Evolutionary conservation across 2,888 invertebrate species (phyloP), one percentile per base, ranked within the genome.

Genomic region (Elegia similella): DNA sequence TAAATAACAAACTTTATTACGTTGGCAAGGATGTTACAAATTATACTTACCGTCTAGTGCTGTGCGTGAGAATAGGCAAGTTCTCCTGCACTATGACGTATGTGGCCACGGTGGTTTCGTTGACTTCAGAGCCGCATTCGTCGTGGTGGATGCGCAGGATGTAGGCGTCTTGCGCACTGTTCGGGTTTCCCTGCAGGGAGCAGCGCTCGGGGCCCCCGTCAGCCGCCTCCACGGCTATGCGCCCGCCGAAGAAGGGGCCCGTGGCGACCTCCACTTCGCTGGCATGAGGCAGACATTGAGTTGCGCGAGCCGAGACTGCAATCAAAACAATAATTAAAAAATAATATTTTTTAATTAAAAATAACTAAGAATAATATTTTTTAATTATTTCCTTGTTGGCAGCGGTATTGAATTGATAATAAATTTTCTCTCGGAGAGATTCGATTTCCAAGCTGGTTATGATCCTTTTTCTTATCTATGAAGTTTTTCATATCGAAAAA

Each of bases 21-120:
- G n/a, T 29, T 29, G 13, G 13, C 17, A 42, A 6, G 3, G 1
- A 10, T 42, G 7, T 42, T 12, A 7, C 12, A 23, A 53, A 29
- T 32, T 6, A 23, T 7, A 50, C 46, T 73, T 78, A 93, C 94
- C 93, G 92, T 65, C 96, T 84, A 0, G 96, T 96, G 73, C 95
- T 95, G 78, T 96, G 96, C 0, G 96, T 96, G 43, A 96, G 92
- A 70, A 96, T 96, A 5, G 96, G 95, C 58, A 96, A 84, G 82
- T 96, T 96, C 80, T 96, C 96, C 79, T 96, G 96, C 6, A 96
- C 96, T 34, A 96, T 93, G 30, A 96, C 95, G 76, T 96, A 96
- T 0, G 96, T 96, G 44, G 96, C 95, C 23, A 96, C 96, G 0
- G 95, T 95, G 17, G 96, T 95, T 52, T 95, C 95, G 68, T 96